Evolutionary conservation across 1,140 invertebrate species (phyloP).

Genomic region (Drosophila sturtevanti): DNA sequence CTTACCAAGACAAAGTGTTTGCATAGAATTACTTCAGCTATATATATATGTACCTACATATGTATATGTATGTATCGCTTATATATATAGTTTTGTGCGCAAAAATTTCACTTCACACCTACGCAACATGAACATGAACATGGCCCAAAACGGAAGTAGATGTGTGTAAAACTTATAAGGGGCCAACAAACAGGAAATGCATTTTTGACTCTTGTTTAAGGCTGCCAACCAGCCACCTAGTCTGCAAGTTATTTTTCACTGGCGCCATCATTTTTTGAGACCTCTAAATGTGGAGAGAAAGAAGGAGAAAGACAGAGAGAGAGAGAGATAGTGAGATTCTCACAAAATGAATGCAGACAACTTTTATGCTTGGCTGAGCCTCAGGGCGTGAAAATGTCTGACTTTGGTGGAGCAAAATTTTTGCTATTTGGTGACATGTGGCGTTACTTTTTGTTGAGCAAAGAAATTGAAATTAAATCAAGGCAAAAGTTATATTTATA

Average conservation of each 20-base stretch:
- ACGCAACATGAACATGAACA: slow-evolving; percentile 52
- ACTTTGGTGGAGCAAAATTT: slow-evolving; percentile 7
- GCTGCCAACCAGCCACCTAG: slow-evolving; percentile 35
- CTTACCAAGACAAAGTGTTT: neutral
- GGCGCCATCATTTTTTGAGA: slow-evolving; percentile 11
- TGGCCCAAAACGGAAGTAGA: slow-evolving; percentile 66
- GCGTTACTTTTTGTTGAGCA: neutral
- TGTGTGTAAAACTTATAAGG: slow-evolving; percentile 6
- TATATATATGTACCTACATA: too few relatives aligned
- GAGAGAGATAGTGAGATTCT: too few relatives aligned
- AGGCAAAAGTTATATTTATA: neutral
- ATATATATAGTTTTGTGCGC: neutral
- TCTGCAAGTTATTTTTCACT: slow-evolving; percentile 42
- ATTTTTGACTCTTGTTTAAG: slow-evolving; percentile 45
- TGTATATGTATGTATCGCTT: neutral
- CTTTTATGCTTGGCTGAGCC: slow-evolving; percentile 59
- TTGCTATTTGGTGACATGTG: slow-evolving; percentile 45
- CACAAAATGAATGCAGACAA: slow-evolving; percentile 42
- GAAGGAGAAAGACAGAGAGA: too few relatives aligned
- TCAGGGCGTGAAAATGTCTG: slow-evolving; percentile 44
- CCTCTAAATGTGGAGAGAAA: neutral
- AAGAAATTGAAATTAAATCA: neutral
- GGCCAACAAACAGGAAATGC: slow-evolving; percentile 66
- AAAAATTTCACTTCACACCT: slow-evolving; percentile 72
- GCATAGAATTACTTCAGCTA: neutral